A percentile compares a stretch with the other conserved stretches of the same genome.
These are phyloP conservation scores for Etheostoma perlongum DNA, from an alignment of 2,797 vertebrate species.

Conservation along the genomic window DNA sequence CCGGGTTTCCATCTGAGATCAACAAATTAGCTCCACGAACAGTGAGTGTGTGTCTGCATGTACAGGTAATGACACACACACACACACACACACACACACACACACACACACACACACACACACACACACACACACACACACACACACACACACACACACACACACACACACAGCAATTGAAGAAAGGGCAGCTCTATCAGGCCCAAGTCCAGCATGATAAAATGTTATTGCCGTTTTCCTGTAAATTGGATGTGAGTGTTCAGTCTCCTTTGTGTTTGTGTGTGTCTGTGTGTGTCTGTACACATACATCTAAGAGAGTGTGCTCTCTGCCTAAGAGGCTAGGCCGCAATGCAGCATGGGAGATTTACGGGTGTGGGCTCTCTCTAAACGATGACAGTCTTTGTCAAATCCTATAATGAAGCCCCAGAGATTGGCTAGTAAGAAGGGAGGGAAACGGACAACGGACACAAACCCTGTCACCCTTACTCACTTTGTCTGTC, in stretches of 20 bases:
- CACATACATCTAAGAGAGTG: slow-evolving; percentile 31
- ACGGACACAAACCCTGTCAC: no score
- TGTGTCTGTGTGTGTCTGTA: slow-evolving; percentile 21
- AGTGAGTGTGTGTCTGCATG: slow-evolving; percentile 35
- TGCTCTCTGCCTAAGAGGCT: slow-evolving; percentile 92
- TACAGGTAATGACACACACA: slow-evolving; percentile 40
- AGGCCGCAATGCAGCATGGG: slow-evolving; percentile 88
- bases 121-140: slow-evolving; percentile 25
- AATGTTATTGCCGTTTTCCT: slow-evolving; percentile 95
- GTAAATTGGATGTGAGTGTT: slow-evolving; percentile 93
- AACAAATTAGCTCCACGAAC: slow-evolving; percentile 84
- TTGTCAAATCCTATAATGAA: slow-evolving; percentile 94
- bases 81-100: slow-evolving; percentile 21
- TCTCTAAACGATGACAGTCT: slow-evolving; percentile 94
- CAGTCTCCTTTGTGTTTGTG: slow-evolving; percentile 51
- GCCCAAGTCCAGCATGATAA: slow-evolving; percentile 93
- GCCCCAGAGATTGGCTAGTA: slow-evolving; percentile 83
- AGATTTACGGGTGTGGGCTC: slow-evolving; percentile 92
- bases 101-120: slow-evolving; percentile 20
- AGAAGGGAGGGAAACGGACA: slow-evolving; percentile 8
- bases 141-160: slow-evolving; percentile 10
- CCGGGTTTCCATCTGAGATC: slow-evolving; percentile 97
- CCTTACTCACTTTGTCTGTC: no score
- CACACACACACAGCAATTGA: slow-evolving; percentile 57
- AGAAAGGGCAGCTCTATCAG: slow-evolving; percentile 95